These are phyloP conservation scores for Montifringilla adamsi DNA, from an alignment of 2,113 vertebrate genomes.

Conservation along the genomic window DNA sequence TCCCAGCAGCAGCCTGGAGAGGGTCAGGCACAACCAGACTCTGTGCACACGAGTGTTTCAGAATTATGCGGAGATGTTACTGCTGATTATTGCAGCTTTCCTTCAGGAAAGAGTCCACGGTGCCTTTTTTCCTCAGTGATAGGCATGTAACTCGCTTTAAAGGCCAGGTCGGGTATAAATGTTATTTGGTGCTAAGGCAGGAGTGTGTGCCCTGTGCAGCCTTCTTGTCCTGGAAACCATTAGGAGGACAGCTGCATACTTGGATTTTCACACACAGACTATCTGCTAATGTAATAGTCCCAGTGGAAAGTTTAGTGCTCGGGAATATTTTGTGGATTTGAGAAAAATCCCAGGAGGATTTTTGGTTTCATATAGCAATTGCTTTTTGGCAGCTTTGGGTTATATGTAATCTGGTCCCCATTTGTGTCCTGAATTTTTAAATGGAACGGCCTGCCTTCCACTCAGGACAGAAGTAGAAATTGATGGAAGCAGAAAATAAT, in stretches of 20 bases:
- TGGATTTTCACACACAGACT: background rate
- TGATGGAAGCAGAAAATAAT: background rate
- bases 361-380: conserved; percentile 37
- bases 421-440: conserved; percentile 22
- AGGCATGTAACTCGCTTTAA: rapidly evolving
- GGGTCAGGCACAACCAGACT: background rate
- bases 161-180: background rate
- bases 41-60: background rate
- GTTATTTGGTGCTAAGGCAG: background rate
- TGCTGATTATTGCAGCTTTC: background rate
- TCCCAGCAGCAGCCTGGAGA: background rate
- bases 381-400: conserved; percentile 24
- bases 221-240: background rate
- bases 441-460: background rate
- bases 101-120: background rate
- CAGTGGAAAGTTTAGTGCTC: conserved; percentile 19
- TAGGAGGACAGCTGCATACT: background rate
- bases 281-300: conserved; percentile 31
- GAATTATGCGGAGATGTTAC: background rate
- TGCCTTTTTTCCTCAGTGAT: background rate
- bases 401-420: conserved; percentile 25
- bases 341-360: conserved; percentile 24
- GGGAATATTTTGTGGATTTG: conserved; percentile 44
- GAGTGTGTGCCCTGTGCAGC: background rate
- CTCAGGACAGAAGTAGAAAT: background rate